phyloP scores from a whole-genome alignment of 2,113 vertebrate species.

The Chionis minor region DNA sequence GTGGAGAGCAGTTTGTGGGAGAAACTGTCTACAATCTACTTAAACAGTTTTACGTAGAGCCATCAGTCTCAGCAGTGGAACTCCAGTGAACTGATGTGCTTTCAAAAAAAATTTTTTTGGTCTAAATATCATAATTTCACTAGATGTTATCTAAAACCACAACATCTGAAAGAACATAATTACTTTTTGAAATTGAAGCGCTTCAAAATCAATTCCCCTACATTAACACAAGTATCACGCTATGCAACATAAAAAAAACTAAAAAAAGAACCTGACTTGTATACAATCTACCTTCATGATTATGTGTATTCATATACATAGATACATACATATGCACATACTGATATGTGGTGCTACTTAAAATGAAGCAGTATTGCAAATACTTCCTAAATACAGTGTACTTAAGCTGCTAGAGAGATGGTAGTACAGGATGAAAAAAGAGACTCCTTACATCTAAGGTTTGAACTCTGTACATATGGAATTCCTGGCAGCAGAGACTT shows the following conservation, averaged over 20 bases:
- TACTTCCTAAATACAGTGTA: background rate
- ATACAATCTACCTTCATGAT: background rate
- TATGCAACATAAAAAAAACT: background rate
- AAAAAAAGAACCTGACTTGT: background rate
- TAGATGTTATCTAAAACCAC: background rate
- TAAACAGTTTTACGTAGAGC: background rate
- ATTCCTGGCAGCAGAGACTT: conserved; percentile 15
- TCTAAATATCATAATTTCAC: background rate
- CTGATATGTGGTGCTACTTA: background rate
- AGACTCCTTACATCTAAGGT: background rate
- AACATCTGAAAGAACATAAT: background rate
- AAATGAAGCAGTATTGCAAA: conserved; percentile 3
- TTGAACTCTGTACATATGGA: background rate
- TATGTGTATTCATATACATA: background rate
- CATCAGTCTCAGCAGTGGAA: background rate
- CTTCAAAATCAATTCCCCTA: background rate
- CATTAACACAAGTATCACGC: background rate
- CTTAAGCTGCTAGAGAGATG: background rate
- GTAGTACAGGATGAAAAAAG: background rate
- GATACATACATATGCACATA: background rate
- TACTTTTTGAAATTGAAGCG: background rate
- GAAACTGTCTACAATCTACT: background rate
- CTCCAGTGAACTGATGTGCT: background rate
- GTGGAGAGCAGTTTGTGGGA: background rate
- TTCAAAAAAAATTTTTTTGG: background rate